Base-by-base conservation (phyloP, 2,113 vertebrate species). In the Alectura lathami region DNA sequence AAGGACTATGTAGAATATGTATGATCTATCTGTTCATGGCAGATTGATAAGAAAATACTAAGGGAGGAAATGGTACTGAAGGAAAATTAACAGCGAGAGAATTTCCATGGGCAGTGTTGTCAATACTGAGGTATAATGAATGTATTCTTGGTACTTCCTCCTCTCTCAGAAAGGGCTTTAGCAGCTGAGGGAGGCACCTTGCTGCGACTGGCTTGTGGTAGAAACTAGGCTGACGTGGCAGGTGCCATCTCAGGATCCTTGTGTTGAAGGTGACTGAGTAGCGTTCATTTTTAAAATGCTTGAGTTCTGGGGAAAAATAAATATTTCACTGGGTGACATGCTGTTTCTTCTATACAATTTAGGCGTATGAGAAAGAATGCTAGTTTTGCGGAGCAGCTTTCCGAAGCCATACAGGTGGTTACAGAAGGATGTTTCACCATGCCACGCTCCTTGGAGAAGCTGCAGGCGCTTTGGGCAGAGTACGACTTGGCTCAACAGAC, bases 401-500 rank as follows among this genome's bases (percentile, higher is more conserved):
- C 96, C 36, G 86, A 98, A 96, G 96, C 97, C 70, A 96, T 98
- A 30, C 50, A 96, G 64, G 48, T 96, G 36, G 88, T 98, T 86
- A 88, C 84, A 40, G 95, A 97, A 88, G 91, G 93, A 50, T 73
- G 76, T 63, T 81, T 98, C 48, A 72, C 86, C 67, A 59, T 85
- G 73, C 96, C 96, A 0, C 42, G 50, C 32, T 97, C 97, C 77
- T 97, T 98, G 96, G 97, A 96, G 91, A 96, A 95, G 42, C 36
- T 98, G 84, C 96, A 98, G 54, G 88, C 92, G 75, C 82, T 89
- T 32, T 98, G 98, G 98, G 54, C 76, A 73, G 96, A 97, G 56
- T 98, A 98, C 45, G 95, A 45, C 69, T 76, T 92, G 57, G 91
- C 95, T 80, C 97, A 98, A 79, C 96, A 98, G 85, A 95, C 85